Base-by-base conservation (phyloP, 2,797 vertebrate species). In the Triplophysa yarkandensis region DNA sequence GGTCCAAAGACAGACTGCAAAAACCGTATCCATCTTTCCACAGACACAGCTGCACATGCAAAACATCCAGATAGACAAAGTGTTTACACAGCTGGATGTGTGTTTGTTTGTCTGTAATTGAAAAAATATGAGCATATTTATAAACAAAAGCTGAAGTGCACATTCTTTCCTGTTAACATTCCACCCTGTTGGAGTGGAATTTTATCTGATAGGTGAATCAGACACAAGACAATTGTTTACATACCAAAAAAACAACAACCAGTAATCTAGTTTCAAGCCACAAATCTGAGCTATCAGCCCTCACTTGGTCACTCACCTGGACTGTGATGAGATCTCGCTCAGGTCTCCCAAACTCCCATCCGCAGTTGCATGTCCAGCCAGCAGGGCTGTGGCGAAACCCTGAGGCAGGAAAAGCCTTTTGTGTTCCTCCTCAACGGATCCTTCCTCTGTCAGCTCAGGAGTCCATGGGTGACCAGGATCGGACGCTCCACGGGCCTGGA, bases 321-420 rank as follows among this genome's bases (percentile, higher is more conserved):
- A 97, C 70, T 97, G 96, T 27, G 96, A 97, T 0, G 96, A 96
- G 76, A 94, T 92, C 87, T 98, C 95, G 2, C 94, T 98, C 62
- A 98, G 92, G 90, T 98, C 95, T 2, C 94, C 95, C 74, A 94
- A 88, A 86, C 95, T 97, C 78, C 94, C 94, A 0, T 95, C 94
- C 0, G 91, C 91, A 0, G 36, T 25, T 0, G 85, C 81, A 0
- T 93, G 91, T 41, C 93, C 70, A 0, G 89, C 69, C 0, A 93
- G 86, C 57, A 95, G 48, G 84, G 90, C 90, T 0, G 94, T 86
- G 0, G 90, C 82, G 0, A 94, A 97, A 81, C 92, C 83, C 6
- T 94, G 94, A 0, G 93, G 89, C 7, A 93, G 74, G 30, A 94
- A 97, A 39, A 94, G 80, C 82, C 95, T 95, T 36, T 90, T 84